These are phyloP conservation scores for Adineta ricciae DNA, from an alignment of 2,888 invertebrate genomes.

Conservation along the genomic window DNA sequence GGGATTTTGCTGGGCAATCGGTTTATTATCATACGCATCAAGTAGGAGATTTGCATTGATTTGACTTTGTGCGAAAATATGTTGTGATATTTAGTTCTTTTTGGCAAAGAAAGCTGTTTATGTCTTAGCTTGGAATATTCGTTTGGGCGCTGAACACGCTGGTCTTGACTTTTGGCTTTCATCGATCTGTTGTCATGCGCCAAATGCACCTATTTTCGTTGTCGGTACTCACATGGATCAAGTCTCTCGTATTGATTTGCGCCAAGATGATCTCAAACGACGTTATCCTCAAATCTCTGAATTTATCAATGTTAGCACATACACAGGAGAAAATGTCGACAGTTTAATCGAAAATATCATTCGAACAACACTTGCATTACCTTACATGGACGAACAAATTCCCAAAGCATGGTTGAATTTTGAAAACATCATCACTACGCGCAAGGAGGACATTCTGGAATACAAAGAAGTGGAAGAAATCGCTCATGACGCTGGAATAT, in stretches of 20 bases:
- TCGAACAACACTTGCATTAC: slow-evolving; percentile 41
- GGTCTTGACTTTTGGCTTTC: slow-evolving; percentile 50
- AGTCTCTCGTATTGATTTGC: slow-evolving; percentile 40
- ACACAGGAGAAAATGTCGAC: slow-evolving; percentile 40
- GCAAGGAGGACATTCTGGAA: slow-evolving; percentile 18
- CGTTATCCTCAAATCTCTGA: slow-evolving; percentile 45
- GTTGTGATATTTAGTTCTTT: slow-evolving; percentile 40
- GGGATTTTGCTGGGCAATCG: slow-evolving; percentile 50
- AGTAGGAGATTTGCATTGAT: slow-evolving; percentile 35
- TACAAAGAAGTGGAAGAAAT: slow-evolving; percentile 35
- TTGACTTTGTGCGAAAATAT: not conserved
- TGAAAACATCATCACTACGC: slow-evolving; percentile 40
- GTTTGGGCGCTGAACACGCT: slow-evolving; percentile 48
- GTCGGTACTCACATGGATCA: slow-evolving; percentile 48
- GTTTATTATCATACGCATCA: slow-evolving; percentile 50
- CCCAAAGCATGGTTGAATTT: slow-evolving; percentile 46
- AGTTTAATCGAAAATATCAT: slow-evolving; percentile 40
- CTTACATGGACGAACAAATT: slow-evolving; percentile 48
- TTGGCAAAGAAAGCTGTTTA: slow-evolving; percentile 48
- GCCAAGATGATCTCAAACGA: slow-evolving; percentile 40
- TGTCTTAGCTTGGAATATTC: slow-evolving; percentile 48
- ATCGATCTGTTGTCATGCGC: slow-evolving; percentile 48
- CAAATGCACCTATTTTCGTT: slow-evolving; percentile 47
- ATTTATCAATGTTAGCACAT: slow-evolving; percentile 47
- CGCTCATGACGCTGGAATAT: slow-evolving; percentile 36